Evolutionary conservation across 2,797 vertebrate genomes (phyloP).

Genomic region (Peromyscus aztecus): DNA sequence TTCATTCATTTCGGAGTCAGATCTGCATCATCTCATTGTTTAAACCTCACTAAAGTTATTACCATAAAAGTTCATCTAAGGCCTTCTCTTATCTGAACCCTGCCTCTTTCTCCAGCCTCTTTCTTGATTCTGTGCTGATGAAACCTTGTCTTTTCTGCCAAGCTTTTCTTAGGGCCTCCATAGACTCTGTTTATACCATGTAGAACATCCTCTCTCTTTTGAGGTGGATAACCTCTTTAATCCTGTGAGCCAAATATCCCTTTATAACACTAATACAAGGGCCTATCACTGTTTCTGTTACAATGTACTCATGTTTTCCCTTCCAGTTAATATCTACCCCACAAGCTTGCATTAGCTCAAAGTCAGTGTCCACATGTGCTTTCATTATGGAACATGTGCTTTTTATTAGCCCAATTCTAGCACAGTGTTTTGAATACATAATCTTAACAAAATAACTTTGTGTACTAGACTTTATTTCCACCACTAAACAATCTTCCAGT

Average conservation of each 20-base stretch:
- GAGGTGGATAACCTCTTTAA: background rate
- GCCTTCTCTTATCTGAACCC: background rate
- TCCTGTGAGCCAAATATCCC: background rate
- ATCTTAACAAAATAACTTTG: background rate
- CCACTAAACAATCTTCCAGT: background rate
- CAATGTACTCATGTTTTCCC: background rate
- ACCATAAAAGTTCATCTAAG: background rate
- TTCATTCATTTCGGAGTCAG: background rate
- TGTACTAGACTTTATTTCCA: background rate
- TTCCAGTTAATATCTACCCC: background rate
- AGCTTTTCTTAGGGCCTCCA: background rate
- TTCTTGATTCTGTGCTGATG: background rate
- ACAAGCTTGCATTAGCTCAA: background rate
- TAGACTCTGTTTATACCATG: background rate
- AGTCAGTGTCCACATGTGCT: background rate
- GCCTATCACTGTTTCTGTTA: background rate
- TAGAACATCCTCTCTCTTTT: background rate
- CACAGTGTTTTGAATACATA: background rate
- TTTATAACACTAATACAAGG: background rate
- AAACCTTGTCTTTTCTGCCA: background rate
- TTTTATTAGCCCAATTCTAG: background rate
- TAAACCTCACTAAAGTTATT: background rate
- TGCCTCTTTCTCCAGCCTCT: background rate
- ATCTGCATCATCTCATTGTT: background rate
- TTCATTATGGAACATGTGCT: background rate